Conservation (phyloP, 2,888 invertebrate genomes). For the Lobophora halterata region DNA sequence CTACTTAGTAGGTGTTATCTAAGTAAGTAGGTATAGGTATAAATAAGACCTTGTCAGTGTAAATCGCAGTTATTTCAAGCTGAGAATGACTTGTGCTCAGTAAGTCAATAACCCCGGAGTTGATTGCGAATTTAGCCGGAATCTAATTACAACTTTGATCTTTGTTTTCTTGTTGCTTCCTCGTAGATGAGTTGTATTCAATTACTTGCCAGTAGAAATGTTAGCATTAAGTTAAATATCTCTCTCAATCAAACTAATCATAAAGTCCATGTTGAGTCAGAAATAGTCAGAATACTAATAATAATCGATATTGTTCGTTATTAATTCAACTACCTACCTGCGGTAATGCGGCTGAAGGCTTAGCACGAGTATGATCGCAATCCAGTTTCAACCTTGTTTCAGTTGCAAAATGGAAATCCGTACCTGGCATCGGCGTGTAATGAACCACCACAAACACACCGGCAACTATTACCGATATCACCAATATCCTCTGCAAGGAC, state of each 20-base stretch:
- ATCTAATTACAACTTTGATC: too few species aligned
- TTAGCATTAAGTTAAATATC: too few species aligned
- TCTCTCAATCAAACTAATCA: constrained; percentile 1
- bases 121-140: constrained; percentile 2
- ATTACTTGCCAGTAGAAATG: too few species aligned
- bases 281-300: too few species aligned
- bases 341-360: constrained; percentile 1
- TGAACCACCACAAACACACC: constrained; percentile 86
- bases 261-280: background rate
- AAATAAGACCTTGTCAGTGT: background rate
- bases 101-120: constrained; percentile 2
- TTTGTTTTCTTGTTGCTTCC: too few species aligned
- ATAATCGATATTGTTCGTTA: constrained; percentile 7
- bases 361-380: background rate
- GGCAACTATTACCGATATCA: constrained; percentile 83
- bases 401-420: constrained; percentile 12
- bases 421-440: constrained; percentile 87
- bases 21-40: background rate
- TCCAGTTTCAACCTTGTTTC: background rate
- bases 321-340: constrained; percentile 1
- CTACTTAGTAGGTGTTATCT: constrained; percentile 4
- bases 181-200: too few species aligned
- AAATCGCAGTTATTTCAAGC: too few species aligned
- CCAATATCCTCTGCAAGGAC: constrained; percentile 83
- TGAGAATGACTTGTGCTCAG: too few species aligned